These are phyloP conservation scores for Anagyrus pseudococci DNA, from an alignment of 2,888 invertebrate species.

Conservation along the genomic window DNA sequence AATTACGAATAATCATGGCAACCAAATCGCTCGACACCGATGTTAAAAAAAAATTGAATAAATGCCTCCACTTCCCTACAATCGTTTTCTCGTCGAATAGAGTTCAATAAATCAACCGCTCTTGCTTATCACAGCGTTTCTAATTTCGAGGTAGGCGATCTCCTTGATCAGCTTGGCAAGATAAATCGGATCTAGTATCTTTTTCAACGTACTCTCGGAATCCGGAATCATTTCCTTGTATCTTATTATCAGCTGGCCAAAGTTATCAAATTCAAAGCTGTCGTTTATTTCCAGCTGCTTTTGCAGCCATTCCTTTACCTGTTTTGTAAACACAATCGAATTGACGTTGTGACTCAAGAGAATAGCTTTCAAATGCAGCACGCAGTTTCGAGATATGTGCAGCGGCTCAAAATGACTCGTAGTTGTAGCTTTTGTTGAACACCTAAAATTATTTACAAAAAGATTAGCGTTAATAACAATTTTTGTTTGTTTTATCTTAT, in stretches of 20 bases:
- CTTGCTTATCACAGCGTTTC: not conserved
- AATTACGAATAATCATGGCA: not conserved
- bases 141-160: conserved; percentile 40
- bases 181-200: conserved; percentile 50
- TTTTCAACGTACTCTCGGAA: conserved; percentile 40
- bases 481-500: too few relatives aligned
- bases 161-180: conserved; percentile 48
- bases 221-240: conserved; percentile 43
- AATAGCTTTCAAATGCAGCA: conserved; percentile 26
- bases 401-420: conserved; percentile 53
- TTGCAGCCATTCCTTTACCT: conserved; percentile 43
- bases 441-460: conserved; percentile 43
- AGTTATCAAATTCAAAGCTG: conserved; percentile 34
- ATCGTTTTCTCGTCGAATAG: too few relatives aligned
- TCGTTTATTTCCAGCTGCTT: conserved; percentile 23
- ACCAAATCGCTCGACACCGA: too few relatives aligned
- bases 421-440: conserved; percentile 54
- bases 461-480: too few relatives aligned
- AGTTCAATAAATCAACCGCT: not conserved
- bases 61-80: too few relatives aligned
- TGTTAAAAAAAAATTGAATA: too few relatives aligned
- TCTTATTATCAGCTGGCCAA: conserved; percentile 41
- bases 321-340: not conserved
- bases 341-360: not conserved
- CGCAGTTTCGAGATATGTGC: conserved; percentile 42